Evolutionary conservation across 2,113 vertebrate genomes (phyloP).

Genomic region (Theropithecus gelada): DNA sequence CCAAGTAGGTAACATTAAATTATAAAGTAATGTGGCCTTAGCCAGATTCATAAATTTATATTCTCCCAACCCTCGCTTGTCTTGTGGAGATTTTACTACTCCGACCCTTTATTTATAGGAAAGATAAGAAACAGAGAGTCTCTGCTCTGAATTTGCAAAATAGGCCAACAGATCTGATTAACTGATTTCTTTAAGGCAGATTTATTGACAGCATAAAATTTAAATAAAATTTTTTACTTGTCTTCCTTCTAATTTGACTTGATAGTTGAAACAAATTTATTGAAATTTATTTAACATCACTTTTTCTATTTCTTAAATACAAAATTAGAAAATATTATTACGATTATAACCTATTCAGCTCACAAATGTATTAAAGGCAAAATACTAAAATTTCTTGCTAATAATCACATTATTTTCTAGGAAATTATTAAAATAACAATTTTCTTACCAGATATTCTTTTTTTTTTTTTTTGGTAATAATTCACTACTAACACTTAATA

Average conservation of each 20-base stretch:
- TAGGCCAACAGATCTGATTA: not conserved
- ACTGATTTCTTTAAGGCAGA: not conserved
- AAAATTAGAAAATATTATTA: not conserved
- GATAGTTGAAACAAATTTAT: not conserved
- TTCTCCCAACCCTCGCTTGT: not conserved
- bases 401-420: not conserved
- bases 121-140: not conserved
- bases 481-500: not conserved
- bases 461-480: not conserved
- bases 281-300: not conserved
- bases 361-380: slow-evolving; percentile 4
- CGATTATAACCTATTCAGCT: not conserved
- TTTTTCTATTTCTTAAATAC: not conserved
- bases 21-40: not conserved
- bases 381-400: not conserved
- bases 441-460: not conserved
- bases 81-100: not conserved
- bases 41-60: not conserved
- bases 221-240: not conserved
- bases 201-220: not conserved
- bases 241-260: not conserved
- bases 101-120: not conserved
- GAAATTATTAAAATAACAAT: not conserved
- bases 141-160: not conserved
- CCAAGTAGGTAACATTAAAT: not conserved